phyloP scores from a whole-genome alignment of 2,888 invertebrate genomes.

The Synergus japonicus region DNA sequence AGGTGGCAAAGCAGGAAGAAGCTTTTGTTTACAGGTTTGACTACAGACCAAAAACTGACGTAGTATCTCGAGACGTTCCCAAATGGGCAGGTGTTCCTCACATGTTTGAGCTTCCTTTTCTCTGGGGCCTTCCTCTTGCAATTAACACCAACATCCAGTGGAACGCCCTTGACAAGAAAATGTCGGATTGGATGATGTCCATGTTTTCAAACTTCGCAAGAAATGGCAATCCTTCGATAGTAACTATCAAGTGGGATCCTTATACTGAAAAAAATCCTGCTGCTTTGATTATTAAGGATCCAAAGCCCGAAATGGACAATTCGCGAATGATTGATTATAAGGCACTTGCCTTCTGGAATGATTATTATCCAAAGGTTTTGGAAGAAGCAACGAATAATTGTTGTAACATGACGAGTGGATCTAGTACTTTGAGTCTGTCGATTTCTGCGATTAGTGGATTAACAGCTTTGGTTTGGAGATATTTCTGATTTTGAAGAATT shows the following conservation, averaged over 20 bases:
- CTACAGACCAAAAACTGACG: conserved; percentile 82
- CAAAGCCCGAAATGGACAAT: conserved; percentile 84
- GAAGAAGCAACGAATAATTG: conserved; percentile 85
- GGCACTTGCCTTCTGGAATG: conserved; percentile 90
- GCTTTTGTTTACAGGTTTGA: conserved; percentile 87
- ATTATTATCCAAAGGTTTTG: conserved; percentile 88
- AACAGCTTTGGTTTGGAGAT: conserved; percentile 41
- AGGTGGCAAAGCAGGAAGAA: conserved; percentile 81
- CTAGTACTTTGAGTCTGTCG: conserved; percentile 8
- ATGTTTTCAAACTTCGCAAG: conserved; percentile 90
- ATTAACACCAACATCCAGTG: conserved; percentile 80
- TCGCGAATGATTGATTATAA: conserved; percentile 85
- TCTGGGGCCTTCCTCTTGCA: conserved; percentile 89
- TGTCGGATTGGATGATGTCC: conserved; percentile 89
- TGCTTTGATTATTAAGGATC: conserved; percentile 84
- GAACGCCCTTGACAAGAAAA: conserved; percentile 88
- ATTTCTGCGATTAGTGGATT: conserved; percentile 9
- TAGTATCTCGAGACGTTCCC: conserved; percentile 83
- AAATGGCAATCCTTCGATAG: conserved; percentile 81
- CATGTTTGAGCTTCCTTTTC: conserved; percentile 88
- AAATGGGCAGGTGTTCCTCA: conserved; percentile 90
- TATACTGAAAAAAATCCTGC: conserved; percentile 84
- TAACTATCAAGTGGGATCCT: conserved; percentile 86
- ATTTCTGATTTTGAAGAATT: not conserved
- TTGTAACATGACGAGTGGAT: conserved; percentile 80